Percentiles rank a stretch among this genome's conserved stretches.
Conservation (phyloP, 92 coral and sea anemone genomes). For the Paramuricea clavata region DNA sequence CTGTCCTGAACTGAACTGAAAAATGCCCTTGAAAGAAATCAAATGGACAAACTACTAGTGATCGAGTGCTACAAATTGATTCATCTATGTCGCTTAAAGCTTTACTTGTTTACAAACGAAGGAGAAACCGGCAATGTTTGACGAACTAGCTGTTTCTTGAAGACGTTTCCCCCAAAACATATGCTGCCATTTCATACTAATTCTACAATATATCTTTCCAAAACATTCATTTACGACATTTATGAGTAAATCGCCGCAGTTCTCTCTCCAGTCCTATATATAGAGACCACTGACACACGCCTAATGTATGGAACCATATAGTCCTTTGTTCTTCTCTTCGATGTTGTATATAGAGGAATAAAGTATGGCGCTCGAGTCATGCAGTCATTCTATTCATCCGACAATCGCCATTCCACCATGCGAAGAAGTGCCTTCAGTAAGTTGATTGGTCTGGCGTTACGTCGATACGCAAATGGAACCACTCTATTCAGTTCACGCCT, state of each 20-base stretch:
- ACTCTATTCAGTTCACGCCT: slow-evolving; percentile 10
- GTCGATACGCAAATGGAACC: slow-evolving; percentile 16
- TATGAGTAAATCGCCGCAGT: background rate
- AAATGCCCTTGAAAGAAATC: too few relatives aligned
- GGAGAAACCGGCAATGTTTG: too few relatives aligned
- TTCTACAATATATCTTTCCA: too few relatives aligned
- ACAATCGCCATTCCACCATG: slow-evolving; percentile 15
- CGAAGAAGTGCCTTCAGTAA: slow-evolving; percentile 12
- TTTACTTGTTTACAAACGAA: too few relatives aligned
- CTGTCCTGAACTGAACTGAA: too few relatives aligned
- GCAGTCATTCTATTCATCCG: background rate
- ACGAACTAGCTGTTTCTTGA: too few relatives aligned
- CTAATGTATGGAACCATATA: background rate
- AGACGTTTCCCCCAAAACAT: too few relatives aligned
- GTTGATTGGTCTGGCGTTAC: slow-evolving; percentile 8
- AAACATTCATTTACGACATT: too few relatives aligned
- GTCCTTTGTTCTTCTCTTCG: background rate
- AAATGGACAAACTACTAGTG: too few relatives aligned
- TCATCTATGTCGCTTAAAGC: too few relatives aligned
- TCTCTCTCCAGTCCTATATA: background rate
- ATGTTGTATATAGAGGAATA: background rate
- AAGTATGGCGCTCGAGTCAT: background rate
- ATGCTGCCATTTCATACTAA: too few relatives aligned
- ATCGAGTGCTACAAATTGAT: too few relatives aligned
- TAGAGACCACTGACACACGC: background rate